Base-by-base conservation (phyloP, 1,140 invertebrate species). In the Drosophila lini region DNA sequence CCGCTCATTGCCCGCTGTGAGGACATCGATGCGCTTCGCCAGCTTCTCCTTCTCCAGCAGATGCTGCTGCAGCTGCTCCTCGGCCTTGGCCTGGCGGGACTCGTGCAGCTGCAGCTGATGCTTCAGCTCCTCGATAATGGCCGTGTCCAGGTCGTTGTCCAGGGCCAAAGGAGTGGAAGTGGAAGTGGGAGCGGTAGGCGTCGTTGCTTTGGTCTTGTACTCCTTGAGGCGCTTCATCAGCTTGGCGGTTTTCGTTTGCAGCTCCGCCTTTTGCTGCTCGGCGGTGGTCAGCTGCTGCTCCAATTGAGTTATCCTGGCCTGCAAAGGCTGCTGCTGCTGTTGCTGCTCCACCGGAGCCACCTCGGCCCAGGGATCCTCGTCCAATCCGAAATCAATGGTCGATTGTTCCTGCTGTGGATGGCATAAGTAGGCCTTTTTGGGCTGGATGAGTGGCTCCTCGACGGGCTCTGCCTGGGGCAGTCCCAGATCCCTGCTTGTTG, bases 181-280 rank as follows among this genome's bases (percentile, higher is more conserved):
- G 11, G n/a, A 16, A 2, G 65, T 13, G 5, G 38, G 13, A 8
- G 38, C 7, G 7, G 31, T 6, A 7, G 31, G 6, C 7, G 13
- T n/a, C 8, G 45, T 48, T 16, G 65, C 80, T 94, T 80, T 94
- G 94, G 4, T 92, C 58, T 91, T 96, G 96, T 61, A 96, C 82
- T 96, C 96, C 81, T 96, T 96, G 2, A 96, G 88, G 90, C 96
- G 96, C 79, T 95, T 96, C 67, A 97, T 92, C 15, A 96, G 93
- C 93, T 96, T 96, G 8, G 93, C 93, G 28, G 94, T 94, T 78
- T 96, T 96, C 2, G 94, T 79, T 81, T 96, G 95, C 32, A 93
- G 91, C 5, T 93, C 91, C 64, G 94, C 93, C 8, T 95, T 92
- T 48, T 96, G 95, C 25, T 94, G 93, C n/a, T 93, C 83, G 6